Percentiles rank a stretch among this genome's conserved stretches.
These are phyloP conservation scores for Rhadina sibilatrix DNA, from an alignment of 2,113 vertebrate species.

Conservation along the genomic window DNA sequence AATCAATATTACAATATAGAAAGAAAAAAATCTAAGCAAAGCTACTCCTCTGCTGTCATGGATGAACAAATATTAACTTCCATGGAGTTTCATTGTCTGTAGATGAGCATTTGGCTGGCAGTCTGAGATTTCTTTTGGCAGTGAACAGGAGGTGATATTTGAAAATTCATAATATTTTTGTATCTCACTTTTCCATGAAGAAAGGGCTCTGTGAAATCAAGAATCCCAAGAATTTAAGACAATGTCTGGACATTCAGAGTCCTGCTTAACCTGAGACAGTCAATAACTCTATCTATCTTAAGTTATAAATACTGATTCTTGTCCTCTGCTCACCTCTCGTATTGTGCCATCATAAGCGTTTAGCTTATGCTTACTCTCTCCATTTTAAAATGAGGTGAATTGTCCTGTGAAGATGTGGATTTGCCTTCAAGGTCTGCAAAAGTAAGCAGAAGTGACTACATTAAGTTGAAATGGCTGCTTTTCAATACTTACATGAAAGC, in stretches of 20 bases:
- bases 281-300: neutral
- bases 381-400: neutral
- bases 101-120: neutral
- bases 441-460: neutral
- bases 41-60: neutral
- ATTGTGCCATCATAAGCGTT: neutral
- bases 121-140: neutral
- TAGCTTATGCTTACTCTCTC: neutral
- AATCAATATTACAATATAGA: neutral
- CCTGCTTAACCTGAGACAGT: neutral
- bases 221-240: neutral
- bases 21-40: neutral
- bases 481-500: neutral
- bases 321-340: neutral
- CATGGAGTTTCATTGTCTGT: neutral
- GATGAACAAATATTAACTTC: neutral
- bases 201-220: neutral
- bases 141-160: neutral
- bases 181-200: neutral
- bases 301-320: neutral
- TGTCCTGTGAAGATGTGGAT: neutral
- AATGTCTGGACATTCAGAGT: neutral
- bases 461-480: neutral
- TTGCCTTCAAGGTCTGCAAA: neutral
- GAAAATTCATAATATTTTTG: neutral